These are phyloP conservation scores for Channallabes apus DNA, from an alignment of 2,797 vertebrate genomes.

Conservation along the genomic window DNA sequence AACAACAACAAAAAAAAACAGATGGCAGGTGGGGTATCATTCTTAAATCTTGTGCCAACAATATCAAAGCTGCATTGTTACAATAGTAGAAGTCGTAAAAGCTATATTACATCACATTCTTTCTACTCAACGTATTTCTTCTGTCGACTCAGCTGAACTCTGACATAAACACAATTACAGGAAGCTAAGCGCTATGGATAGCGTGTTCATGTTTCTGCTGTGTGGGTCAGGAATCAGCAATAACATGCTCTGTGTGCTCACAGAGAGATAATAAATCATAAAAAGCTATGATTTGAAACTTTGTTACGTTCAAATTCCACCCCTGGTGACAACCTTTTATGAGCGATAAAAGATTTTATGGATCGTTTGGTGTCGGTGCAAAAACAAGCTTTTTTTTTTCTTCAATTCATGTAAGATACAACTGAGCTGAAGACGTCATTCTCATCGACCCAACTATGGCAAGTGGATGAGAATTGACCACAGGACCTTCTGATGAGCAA, in stretches of 20 bases:
- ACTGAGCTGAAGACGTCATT: neutral
- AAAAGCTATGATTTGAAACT: neutral
- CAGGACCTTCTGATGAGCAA: neutral
- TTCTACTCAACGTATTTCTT: neutral
- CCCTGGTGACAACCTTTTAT: slow-evolving; percentile 1
- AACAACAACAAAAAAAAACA: neutral
- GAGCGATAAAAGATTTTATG: neutral
- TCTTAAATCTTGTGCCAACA: neutral
- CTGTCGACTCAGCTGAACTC: neutral
- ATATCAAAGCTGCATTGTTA: neutral
- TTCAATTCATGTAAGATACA: neutral
- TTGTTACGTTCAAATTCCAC: neutral
- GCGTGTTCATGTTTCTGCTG: neutral
- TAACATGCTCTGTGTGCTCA: neutral
- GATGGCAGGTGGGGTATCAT: neutral
- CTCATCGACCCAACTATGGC: neutral
- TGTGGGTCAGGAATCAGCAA: neutral
- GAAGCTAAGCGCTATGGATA: neutral
- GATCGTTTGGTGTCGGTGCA: neutral
- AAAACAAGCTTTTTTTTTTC: no score
- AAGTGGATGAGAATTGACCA: neutral
- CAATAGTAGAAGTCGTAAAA: neutral
- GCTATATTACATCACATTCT: neutral
- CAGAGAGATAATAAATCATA: neutral
- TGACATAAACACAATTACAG: neutral